A percentile compares a stretch with the other conserved stretches of the same genome.
phyloP scores from a whole-genome alignment of 2,797 vertebrate genomes.

The Hypotaenidia philippensis region DNA sequence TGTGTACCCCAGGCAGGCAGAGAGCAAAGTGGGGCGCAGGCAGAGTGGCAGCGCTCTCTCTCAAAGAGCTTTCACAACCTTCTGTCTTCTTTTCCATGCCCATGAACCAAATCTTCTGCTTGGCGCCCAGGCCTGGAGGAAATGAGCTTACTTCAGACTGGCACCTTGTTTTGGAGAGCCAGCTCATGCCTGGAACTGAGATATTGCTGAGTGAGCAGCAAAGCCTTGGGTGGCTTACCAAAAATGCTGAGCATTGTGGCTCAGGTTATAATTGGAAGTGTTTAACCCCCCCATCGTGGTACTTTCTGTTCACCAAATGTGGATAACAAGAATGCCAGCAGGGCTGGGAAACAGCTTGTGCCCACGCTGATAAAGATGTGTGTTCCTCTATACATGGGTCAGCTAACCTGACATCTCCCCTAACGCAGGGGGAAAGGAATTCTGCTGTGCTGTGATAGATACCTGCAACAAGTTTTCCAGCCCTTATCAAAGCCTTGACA shows the following conservation, averaged over 20 bases:
- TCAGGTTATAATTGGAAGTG: not conserved
- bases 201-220: not conserved
- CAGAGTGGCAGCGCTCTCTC: not conserved
- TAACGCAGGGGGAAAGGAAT: not conserved
- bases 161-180: not conserved
- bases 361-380: not conserved
- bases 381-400: not conserved
- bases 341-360: not conserved
- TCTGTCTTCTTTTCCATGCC: not conserved
- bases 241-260: not conserved
- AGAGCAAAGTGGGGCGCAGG: not conserved
- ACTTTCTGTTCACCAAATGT: not conserved
- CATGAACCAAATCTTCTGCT: not conserved
- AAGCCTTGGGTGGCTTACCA: not conserved
- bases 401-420: not conserved
- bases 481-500: constrained; percentile 37
- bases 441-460: not conserved
- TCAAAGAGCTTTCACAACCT: not conserved
- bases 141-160: not conserved
- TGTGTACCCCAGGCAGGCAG: not conserved
- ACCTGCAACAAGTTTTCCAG: not conserved
- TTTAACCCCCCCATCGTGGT: not conserved
- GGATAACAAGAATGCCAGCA: not conserved
- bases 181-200: not conserved
- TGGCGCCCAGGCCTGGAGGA: not conserved